Evolutionary conservation across 2,888 invertebrate species (phyloP), one percentile per base, ranked within the genome.

Genomic region (Emmelina monodactyla): DNA sequence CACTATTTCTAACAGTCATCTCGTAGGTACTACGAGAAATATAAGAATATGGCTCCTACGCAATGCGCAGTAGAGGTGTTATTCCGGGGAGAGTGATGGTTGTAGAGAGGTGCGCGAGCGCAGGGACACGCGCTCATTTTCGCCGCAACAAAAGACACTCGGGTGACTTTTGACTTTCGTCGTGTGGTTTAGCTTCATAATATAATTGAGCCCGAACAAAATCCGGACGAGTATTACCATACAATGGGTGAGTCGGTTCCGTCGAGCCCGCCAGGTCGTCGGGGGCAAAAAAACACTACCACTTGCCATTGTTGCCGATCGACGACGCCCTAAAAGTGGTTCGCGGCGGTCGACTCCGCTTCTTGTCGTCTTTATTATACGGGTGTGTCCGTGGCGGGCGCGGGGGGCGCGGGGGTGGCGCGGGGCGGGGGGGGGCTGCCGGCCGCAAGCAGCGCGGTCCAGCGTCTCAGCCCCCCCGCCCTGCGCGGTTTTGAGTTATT

Each of bases 131-230:
- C 55, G 53, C 50, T 47, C 49, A 37, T 40, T 49, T 50, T 47
- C 54, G 51, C 55, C 52, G 50, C 58, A 55, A 64, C 65, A 65
- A 56, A 61, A 62, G 65, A 65, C 64, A 59, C 62, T 53, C 62
- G 60, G 66, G 64, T 76, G 76, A 76, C 78, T 75, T 76, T 78
- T 79, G 76, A 75, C 76, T 78, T 73, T 69, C 63, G 64, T 66
- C n/a, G 60, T 68, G 62, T 64, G 68, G 62, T 67, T 68, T 66
- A 71, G 73, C 76, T 73, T 73, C 76, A 73, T 78, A 76, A 76
- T 78, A 72, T 79, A 79, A 78, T 79, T 79, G 78, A 67, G 75
- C 70, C 57, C 71, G 66, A 73, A 78, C 75, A 61, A 75, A 79
- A 78, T 78, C 76, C 79, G 73, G 72, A 59, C 69, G 58, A 55